Percentiles rank a stretch among this genome's conserved stretches.
Evolutionary conservation across 2,113 vertebrate genomes (phyloP).

Genomic region (Falco punctatus): DNA sequence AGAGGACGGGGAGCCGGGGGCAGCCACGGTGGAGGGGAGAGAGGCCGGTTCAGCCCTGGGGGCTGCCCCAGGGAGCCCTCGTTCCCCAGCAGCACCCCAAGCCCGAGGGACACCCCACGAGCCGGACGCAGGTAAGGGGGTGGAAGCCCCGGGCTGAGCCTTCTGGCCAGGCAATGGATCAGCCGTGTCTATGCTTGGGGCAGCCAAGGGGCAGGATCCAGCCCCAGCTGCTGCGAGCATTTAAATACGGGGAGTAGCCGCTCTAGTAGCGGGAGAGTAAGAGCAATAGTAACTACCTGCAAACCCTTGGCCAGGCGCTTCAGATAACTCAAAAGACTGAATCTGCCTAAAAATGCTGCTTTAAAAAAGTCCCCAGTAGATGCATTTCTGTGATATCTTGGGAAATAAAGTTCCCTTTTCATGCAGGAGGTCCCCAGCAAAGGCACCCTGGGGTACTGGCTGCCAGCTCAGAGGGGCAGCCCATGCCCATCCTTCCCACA

Average conservation of each 20-base stretch:
- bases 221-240: rapidly evolving
- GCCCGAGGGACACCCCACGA: background rate
- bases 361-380: rapidly evolving
- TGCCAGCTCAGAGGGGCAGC: background rate
- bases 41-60: rapidly evolving
- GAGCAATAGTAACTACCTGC: rapidly evolving
- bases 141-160: background rate
- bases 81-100: background rate
- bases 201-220: background rate
- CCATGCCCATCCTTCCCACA: background rate
- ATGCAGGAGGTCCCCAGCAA: background rate
- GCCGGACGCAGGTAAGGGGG: background rate
- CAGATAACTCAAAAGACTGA: background rate
- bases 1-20: rapidly evolving
- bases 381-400: rapidly evolving
- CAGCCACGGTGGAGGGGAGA: rapidly evolving
- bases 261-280: rapidly evolving
- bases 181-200: rapidly evolving
- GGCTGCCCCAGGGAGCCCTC: no score
- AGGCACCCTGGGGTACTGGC: background rate
- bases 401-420: background rate
- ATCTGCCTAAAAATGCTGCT: rapidly evolving
- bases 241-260: background rate
- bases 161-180: background rate
- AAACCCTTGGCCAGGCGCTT: background rate